phyloP scores from a whole-genome alignment of 2,113 vertebrate genomes.

The Melierax canorus region DNA sequence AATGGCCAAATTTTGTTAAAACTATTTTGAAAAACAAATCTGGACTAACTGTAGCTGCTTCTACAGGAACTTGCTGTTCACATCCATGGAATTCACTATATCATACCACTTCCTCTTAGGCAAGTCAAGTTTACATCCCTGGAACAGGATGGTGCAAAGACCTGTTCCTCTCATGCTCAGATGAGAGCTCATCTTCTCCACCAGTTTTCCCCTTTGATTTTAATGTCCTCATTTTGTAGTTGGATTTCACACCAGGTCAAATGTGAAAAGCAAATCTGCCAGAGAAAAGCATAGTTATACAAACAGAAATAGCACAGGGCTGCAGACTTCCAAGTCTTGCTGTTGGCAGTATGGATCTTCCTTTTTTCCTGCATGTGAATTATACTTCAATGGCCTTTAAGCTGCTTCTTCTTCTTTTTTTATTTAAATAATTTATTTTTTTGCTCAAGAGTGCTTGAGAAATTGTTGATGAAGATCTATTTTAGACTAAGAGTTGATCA shows the following conservation, averaged over 20 bases:
- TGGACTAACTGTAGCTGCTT: not conserved
- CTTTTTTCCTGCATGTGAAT: not conserved
- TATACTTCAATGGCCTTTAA: not conserved
- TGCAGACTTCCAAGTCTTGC: not conserved
- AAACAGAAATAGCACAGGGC: not conserved
- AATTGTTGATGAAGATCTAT: not conserved
- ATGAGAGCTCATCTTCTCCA: not conserved
- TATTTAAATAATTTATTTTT: not conserved
- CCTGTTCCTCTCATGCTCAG: not conserved
- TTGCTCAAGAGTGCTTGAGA: not conserved
- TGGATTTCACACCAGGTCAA: not conserved
- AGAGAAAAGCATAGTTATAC: not conserved
- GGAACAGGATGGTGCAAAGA: not conserved
- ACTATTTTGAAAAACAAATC: not conserved
- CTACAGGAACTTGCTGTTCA: not conserved
- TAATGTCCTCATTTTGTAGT: not conserved
- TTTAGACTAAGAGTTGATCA: not conserved
- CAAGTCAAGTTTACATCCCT: not conserved
- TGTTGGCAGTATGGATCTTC: not conserved
- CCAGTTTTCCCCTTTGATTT: not conserved
- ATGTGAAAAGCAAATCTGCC: not conserved
- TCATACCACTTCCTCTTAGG: not conserved
- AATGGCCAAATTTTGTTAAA: not conserved
- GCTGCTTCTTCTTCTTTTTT: not conserved
- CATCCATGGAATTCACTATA: not conserved